phyloP scores from a whole-genome alignment of 1,140 invertebrate genomes.

The Lordiphosa collinella region DNA sequence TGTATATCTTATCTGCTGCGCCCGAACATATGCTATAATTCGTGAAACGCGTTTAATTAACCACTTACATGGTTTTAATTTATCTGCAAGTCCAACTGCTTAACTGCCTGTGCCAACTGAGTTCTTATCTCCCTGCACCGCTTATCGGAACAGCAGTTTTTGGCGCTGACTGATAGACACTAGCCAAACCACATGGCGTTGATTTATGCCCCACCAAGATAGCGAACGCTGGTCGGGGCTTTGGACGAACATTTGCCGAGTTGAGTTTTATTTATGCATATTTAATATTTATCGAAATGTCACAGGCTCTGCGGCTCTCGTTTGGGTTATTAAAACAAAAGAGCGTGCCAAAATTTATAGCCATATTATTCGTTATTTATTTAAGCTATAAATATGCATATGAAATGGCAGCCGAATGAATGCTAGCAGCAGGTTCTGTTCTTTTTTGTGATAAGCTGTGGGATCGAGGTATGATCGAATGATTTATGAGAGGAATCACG shows the following conservation, averaged over 20 bases:
- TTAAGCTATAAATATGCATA: constrained; percentile 78
- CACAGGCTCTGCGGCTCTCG: background rate
- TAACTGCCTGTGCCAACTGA: constrained; percentile 14
- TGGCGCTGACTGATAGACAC: background rate
- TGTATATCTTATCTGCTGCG: constrained; percentile 55
- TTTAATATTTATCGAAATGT: constrained; percentile 58
- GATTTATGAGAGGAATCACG: background rate
- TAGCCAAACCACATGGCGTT: constrained; percentile 49
- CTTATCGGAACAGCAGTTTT: constrained; percentile 48
- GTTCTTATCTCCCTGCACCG: constrained; percentile 29
- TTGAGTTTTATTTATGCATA: constrained; percentile 69
- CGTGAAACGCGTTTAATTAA: constrained; percentile 68
- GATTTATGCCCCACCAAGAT: constrained; percentile 57
- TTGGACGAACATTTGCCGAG: constrained; percentile 50
- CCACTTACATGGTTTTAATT: constrained; percentile 77
- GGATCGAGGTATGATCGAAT: background rate
- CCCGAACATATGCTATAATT: constrained; percentile 73
- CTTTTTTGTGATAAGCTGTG: background rate
- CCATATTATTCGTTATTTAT: constrained; percentile 77
- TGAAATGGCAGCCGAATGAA: constrained; percentile 37
- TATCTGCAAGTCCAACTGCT: constrained; percentile 34
- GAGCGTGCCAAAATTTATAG: constrained; percentile 70
- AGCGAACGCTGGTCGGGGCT: background rate
- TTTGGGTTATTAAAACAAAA: constrained; percentile 64
- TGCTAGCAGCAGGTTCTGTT: constrained; percentile 62